These are phyloP conservation scores for Tautogolabrus adspersus DNA, from an alignment of 2,113 vertebrate species.

Conservation along the genomic window DNA sequence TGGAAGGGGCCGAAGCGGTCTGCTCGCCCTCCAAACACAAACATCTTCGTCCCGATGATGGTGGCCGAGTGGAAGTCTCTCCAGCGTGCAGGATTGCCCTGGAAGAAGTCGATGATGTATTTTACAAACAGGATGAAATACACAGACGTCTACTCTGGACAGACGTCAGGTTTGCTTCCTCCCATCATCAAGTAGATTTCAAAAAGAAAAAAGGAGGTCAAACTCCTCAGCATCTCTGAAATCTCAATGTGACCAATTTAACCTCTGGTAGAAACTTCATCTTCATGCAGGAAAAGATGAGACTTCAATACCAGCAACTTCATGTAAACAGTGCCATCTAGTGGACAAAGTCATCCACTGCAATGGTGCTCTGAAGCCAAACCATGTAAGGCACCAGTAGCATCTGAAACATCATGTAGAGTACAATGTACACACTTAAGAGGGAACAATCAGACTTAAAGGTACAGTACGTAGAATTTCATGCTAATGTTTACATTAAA, in stretches of 20 bases:
- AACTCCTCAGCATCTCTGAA: background rate
- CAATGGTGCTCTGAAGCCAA: background rate
- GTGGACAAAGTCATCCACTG: constrained; percentile 29
- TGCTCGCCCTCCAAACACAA: constrained; percentile 95
- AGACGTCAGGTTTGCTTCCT: too few species aligned
- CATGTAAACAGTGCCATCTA: constrained; percentile 58
- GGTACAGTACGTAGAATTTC: too few species aligned
- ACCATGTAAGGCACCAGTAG: background rate
- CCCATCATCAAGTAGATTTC: too few species aligned
- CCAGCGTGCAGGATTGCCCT: constrained; percentile 96
- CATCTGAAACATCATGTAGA: background rate
- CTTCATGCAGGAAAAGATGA: background rate
- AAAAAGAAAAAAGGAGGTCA: too few species aligned
- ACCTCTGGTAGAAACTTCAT: background rate
- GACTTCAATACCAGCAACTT: background rate
- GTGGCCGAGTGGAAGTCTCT: constrained; percentile 98
- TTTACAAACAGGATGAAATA: background rate
- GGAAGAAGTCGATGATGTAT: constrained; percentile 7
- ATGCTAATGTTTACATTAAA: too few species aligned
- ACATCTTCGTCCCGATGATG: constrained; percentile 95
- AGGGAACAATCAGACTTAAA: too few species aligned
- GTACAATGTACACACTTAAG: too few species aligned
- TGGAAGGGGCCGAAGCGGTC: constrained; percentile 97
- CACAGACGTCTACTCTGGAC: too few species aligned
- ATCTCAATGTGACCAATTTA: background rate